Percentiles rank a stretch among this genome's conserved stretches.
These are phyloP conservation scores for Montipora capitata DNA, from an alignment of 92 coral and sea anemone genomes.

Conservation along the genomic window DNA sequence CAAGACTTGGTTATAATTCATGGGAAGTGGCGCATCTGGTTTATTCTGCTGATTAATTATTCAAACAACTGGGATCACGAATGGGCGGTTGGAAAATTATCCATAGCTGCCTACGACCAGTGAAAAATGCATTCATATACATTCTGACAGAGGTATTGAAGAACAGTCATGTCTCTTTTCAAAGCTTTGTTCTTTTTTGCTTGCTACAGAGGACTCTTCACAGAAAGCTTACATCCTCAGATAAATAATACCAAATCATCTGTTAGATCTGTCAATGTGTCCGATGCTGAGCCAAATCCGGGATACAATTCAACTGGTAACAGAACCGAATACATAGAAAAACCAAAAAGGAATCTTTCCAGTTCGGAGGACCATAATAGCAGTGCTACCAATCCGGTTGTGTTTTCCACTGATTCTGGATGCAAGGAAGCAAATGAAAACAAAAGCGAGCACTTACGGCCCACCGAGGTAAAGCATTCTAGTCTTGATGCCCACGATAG, in stretches of 20 bases:
- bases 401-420: background rate
- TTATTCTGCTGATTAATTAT: background rate
- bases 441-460: background rate
- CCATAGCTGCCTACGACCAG: background rate
- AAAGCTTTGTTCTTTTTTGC: background rate
- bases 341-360: background rate
- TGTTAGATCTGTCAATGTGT: background rate
- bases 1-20: no score
- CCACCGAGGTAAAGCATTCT: background rate
- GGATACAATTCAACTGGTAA: background rate
- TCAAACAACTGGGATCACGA: background rate
- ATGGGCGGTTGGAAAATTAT: background rate
- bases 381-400: background rate
- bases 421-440: background rate
- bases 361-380: no score
- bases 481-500: background rate
- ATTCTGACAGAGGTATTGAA: no score
- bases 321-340: background rate
- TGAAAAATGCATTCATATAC: no score
- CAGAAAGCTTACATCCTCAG: background rate
- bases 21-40: no score
- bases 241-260: background rate
- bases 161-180: slow-evolving; percentile 5
- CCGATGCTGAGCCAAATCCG: background rate
- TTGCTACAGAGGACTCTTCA: background rate